phyloP scores from a whole-genome alignment of 2,113 vertebrate species.

The Dolichotis patagonum region DNA sequence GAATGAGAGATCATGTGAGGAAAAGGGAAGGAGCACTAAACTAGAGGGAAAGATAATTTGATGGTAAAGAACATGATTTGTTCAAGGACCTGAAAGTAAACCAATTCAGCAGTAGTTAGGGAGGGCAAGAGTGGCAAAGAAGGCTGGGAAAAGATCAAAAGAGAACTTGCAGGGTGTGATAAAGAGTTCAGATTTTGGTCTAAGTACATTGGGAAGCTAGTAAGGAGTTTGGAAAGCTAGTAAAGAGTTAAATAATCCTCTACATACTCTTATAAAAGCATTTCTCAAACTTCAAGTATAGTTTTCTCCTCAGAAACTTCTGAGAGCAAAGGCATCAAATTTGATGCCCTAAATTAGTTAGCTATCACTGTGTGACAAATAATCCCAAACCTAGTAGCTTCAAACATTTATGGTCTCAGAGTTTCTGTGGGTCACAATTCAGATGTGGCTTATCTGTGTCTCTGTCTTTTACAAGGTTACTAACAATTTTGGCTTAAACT shows the following conservation, averaged over 20 bases:
- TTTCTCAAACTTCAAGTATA: background rate
- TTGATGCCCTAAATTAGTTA: background rate
- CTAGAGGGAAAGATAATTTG: background rate
- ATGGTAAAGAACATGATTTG: background rate
- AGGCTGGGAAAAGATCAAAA: background rate
- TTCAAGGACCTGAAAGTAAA: constrained; percentile 2
- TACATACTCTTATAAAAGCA: background rate
- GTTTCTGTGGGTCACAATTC: background rate
- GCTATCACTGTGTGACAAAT: background rate
- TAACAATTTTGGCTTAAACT: background rate
- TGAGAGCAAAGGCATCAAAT: background rate
- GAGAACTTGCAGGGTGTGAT: background rate
- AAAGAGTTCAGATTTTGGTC: background rate
- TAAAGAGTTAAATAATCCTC: background rate
- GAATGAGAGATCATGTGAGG: background rate
- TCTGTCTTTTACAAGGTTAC: background rate
- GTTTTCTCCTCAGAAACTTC: background rate
- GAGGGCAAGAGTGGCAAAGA: background rate
- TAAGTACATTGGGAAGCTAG: background rate
- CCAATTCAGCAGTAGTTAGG: background rate
- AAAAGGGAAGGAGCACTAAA: background rate
- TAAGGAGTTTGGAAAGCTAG: background rate
- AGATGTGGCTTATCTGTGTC: background rate
- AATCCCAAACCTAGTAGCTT: background rate
- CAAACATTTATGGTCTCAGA: background rate